Conservation (phyloP, 2,888 invertebrate genomes). For the Merodon equestris region DNA sequence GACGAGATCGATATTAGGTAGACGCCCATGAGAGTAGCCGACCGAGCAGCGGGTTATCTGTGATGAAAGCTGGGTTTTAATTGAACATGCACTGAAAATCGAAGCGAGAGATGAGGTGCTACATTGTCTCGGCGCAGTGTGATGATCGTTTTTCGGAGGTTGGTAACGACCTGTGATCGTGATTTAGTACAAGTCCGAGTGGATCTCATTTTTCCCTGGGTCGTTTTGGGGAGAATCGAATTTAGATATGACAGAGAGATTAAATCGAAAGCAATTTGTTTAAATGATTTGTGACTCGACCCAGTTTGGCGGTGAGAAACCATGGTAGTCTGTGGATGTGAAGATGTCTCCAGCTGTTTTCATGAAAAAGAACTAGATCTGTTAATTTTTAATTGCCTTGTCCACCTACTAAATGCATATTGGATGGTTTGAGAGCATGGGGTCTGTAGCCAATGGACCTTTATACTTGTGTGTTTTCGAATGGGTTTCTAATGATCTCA, state of each 20-base stretch:
- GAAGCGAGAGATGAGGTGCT: constrained; percentile 55
- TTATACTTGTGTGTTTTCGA: too few relatives aligned
- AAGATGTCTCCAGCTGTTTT: too few relatives aligned
- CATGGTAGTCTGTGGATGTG: constrained; percentile 13
- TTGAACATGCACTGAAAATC: constrained; percentile 25
- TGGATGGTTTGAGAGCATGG: too few relatives aligned
- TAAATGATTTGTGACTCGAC: constrained; percentile 31
- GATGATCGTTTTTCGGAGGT: constrained; percentile 35
- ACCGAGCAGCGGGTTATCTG: constrained; percentile 49
- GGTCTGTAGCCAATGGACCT: too few relatives aligned
- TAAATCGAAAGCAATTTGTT: constrained; percentile 39
- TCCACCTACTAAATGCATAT: too few relatives aligned
- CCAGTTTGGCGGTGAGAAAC: constrained; percentile 12
- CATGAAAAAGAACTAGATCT: too few relatives aligned
- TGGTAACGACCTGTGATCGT: constrained; percentile 55
- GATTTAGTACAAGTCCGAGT: constrained; percentile 36
- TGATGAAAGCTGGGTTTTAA: constrained; percentile 54
- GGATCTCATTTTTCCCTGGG: constrained; percentile 1
- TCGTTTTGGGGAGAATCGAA: constrained; percentile 16
- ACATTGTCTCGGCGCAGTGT: constrained; percentile 37
- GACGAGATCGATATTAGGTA: neutral
- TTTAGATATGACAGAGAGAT: constrained; percentile 24
- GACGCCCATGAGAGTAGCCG: constrained; percentile 40
- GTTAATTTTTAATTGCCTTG: too few relatives aligned
- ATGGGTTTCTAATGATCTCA: too few relatives aligned